These are phyloP conservation scores for Epinephelus awoara DNA, from an alignment of 2,797 vertebrate species.

Conservation along the genomic window DNA sequence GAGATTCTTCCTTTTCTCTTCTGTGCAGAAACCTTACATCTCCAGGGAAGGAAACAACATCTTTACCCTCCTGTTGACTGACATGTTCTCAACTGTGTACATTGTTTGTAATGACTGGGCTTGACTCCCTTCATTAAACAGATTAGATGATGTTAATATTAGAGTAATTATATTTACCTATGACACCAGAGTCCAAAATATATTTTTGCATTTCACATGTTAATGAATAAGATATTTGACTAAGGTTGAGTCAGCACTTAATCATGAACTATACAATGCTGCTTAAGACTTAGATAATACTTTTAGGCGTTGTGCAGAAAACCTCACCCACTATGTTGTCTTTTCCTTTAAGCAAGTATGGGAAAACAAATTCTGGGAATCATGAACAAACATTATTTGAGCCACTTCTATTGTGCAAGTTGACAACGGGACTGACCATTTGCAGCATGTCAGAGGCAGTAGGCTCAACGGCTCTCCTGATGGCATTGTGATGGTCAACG, in stretches of 20 bases:
- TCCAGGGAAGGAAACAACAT: conserved; percentile 1
- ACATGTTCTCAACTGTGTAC: not conserved
- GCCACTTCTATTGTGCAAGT: not conserved
- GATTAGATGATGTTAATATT: not conserved
- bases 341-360: not conserved
- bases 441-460: conserved; percentile 80
- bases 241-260: not conserved
- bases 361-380: not conserved
- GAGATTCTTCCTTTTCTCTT: not conserved
- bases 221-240: not conserved
- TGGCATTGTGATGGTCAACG: conserved; percentile 73
- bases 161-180: not conserved
- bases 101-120: not conserved
- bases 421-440: conserved; percentile 75
- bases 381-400: not conserved
- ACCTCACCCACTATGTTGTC: not conserved
- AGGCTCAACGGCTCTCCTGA: conserved; percentile 75
- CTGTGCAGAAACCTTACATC: not conserved
- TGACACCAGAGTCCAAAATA: not conserved
- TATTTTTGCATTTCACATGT: not conserved
- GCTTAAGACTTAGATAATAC: not conserved
- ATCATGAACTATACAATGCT: not conserved
- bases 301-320: not conserved
- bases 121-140: not conserved
- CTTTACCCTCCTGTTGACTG: conserved; percentile 4